Conservation (phyloP, 2,797 vertebrate species). For the Ciconia nigra region DNA sequence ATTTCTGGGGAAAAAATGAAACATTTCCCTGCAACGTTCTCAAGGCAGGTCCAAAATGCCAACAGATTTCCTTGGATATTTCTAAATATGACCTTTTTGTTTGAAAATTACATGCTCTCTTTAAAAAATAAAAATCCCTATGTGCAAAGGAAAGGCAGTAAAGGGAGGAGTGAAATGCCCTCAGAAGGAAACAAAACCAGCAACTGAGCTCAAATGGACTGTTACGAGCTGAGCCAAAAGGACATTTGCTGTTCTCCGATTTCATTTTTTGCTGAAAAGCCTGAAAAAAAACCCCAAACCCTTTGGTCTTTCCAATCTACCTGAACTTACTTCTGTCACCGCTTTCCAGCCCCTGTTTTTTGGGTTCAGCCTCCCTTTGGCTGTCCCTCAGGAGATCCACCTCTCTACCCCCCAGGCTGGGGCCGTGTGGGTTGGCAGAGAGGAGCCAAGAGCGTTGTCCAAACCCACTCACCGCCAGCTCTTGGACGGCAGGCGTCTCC, state of each 20-base stretch:
- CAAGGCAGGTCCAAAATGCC: neutral
- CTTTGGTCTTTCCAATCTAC: neutral
- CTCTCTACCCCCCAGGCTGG: neutral
- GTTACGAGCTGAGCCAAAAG: neutral
- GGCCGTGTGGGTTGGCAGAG: fast-evolving
- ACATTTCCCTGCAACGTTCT: neutral
- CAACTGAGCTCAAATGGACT: neutral
- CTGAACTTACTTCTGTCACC: neutral
- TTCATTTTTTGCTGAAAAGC: neutral
- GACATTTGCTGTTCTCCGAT: neutral
- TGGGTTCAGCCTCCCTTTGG: neutral
- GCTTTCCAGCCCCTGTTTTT: neutral
- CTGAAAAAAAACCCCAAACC: neutral
- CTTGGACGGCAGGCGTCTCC: neutral
- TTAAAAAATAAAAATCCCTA: neutral
- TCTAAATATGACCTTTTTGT: conserved; percentile 6
- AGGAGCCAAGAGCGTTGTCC: neutral
- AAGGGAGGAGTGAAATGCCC: neutral
- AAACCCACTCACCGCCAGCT: neutral
- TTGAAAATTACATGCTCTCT: neutral
- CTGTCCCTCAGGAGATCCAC: neutral
- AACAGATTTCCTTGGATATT: neutral
- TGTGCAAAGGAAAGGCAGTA: neutral
- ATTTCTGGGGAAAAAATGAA: neutral
- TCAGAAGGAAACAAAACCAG: neutral